Percentiles rank a stretch among this genome's conserved stretches.
phyloP scores from a whole-genome alignment of 2,888 invertebrate species.

The Penaeus monodon region DNA sequence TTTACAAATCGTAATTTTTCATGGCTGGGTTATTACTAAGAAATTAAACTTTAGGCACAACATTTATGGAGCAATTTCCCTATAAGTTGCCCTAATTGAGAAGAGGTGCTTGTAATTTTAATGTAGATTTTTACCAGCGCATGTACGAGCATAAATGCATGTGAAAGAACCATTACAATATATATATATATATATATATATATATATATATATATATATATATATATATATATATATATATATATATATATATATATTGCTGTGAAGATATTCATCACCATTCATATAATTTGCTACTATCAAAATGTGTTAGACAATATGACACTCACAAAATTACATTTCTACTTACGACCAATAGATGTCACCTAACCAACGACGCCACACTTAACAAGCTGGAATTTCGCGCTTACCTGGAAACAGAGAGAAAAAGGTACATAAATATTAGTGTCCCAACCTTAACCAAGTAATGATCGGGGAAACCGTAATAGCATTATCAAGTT shows the following conservation, averaged over 20 bases:
- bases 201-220: neutral
- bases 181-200: neutral
- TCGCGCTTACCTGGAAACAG: too few relatives aligned
- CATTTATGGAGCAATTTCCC: conserved; percentile 19
- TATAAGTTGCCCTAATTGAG: conserved; percentile 17
- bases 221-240: neutral
- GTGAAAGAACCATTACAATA: neutral
- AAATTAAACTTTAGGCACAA: conserved; percentile 36
- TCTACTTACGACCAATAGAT: too few relatives aligned
- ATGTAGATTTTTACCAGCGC: neutral
- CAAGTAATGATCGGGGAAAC: too few relatives aligned
- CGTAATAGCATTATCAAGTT: too few relatives aligned
- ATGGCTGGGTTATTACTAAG: conserved; percentile 23
- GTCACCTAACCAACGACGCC: too few relatives aligned
- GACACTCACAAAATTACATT: too few relatives aligned
- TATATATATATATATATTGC: neutral
- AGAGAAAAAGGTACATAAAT: too few relatives aligned
- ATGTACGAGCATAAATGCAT: neutral
- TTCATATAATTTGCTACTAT: too few relatives aligned
- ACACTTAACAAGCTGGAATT: too few relatives aligned
- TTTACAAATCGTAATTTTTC: conserved; percentile 24
- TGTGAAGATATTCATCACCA: too few relatives aligned
- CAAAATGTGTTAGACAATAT: too few relatives aligned
- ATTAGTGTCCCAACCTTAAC: too few relatives aligned
- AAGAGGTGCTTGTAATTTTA: neutral